These are phyloP conservation scores for Drosophila dunni DNA, from an alignment of 1,140 invertebrate genomes.

Conservation along the genomic window DNA sequence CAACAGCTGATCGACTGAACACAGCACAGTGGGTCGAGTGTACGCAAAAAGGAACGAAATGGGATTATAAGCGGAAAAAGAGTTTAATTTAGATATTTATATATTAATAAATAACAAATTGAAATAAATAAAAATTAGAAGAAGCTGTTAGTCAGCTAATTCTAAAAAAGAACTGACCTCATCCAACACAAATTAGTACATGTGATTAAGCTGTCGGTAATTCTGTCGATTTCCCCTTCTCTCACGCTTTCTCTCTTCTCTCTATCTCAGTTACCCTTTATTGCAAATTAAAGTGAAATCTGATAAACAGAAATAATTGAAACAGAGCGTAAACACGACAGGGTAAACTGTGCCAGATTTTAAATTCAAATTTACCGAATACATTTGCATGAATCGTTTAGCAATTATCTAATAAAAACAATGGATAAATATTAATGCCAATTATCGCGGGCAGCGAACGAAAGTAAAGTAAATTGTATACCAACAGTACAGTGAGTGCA, in stretches of 20 bases:
- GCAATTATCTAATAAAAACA: slow-evolving; percentile 47
- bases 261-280: neutral
- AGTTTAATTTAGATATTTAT: too few species aligned
- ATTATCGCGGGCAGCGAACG: slow-evolving; percentile 54
- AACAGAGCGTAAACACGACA: slow-evolving; percentile 40
- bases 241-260: neutral
- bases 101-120: too few species aligned
- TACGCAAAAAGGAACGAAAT: neutral
- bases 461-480: slow-evolving; percentile 31
- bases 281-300: slow-evolving; percentile 46
- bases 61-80: too few species aligned
- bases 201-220: neutral
- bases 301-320: slow-evolving; percentile 16
- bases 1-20: slow-evolving; percentile 25
- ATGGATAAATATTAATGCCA: slow-evolving; percentile 45
- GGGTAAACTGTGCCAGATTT: slow-evolving; percentile 17
- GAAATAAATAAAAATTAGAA: too few species aligned
- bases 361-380: slow-evolving; percentile 12
- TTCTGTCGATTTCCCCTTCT: neutral
- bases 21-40: slow-evolving; percentile 42
- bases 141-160: neutral
- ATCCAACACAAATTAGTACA: neutral
- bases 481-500: neutral
- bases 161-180: slow-evolving; percentile 4
- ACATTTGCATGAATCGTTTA: slow-evolving; percentile 38